Percentiles rank a stretch among this genome's conserved stretches.
These are phyloP conservation scores for Threskiornis aethiopicus DNA, from an alignment of 2,797 vertebrate genomes.

Conservation along the genomic window DNA sequence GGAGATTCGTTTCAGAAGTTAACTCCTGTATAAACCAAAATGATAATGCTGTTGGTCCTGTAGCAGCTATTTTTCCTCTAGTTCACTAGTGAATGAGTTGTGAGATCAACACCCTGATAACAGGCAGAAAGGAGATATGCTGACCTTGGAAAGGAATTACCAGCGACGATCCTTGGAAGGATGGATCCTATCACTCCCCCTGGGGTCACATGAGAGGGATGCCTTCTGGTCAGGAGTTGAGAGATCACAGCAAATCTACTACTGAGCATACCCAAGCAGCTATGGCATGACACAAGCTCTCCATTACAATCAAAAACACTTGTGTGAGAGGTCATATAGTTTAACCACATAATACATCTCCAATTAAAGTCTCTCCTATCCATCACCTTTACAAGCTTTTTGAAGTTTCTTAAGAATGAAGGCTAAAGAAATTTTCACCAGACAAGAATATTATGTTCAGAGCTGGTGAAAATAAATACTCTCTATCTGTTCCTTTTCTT, in stretches of 20 bases:
- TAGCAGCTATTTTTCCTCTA: not conserved
- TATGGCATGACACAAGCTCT: not conserved
- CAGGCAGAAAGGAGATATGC: not conserved
- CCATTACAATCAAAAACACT: not conserved
- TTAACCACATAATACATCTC: not conserved
- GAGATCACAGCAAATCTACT: not conserved
- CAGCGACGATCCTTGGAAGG: not conserved
- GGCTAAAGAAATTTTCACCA: not conserved
- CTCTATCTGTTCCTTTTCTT: not conserved
- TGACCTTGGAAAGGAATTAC: not conserved
- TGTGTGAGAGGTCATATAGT: not conserved
- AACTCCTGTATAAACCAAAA: not conserved
- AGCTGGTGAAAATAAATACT: not conserved
- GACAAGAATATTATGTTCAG: not conserved
- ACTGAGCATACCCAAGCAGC: not conserved
- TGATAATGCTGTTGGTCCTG: not conserved
- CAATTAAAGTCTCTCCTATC: not conserved
- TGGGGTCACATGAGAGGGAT: not conserved
- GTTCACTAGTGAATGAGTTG: not conserved
- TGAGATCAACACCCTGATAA: not conserved
- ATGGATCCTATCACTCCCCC: not conserved
- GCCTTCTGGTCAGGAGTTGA: not conserved
- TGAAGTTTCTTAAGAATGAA: not conserved
- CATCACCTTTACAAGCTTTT: not conserved
- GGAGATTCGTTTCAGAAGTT: not conserved